Base-by-base conservation (phyloP, 2,113 vertebrate species). In the Pangasianodon gigas region DNA sequence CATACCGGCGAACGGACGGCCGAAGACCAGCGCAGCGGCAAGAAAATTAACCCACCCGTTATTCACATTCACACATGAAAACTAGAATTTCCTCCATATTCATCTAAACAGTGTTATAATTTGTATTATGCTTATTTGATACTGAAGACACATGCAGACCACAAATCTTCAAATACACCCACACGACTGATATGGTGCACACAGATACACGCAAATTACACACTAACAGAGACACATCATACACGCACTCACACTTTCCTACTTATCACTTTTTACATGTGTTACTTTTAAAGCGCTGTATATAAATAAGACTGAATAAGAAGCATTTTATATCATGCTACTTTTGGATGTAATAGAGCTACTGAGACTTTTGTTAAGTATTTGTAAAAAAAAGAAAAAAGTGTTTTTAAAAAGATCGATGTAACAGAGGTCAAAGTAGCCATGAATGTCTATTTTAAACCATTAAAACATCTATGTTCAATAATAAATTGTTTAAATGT, bases 1-100 rank as follows among this genome's bases (percentile, higher is more conserved):
- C 98, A 0, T 99, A 96, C 94, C 96, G 98, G 81, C 96, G 97
- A 0, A 91, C 95, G 16, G 98, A 99, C 11, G 95, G 93, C 0
- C 94, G 97, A 90, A 90, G 96, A 92, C 77, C 97, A 93, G 44
- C 96, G 89, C 95, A 97, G 96, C 77, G 96, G 84, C 96, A 48
- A 96, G 95, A 92, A 94, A 96, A 91, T 91, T 96, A 67, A 94
- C 95, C 92, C 89, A 91, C 37, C 95, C 94, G 10, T 83, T 2
- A 93, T 95, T 69, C 19, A 24, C 5, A 1, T 26, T 80, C 44
- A n/a, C 46, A 44, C 77, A 69, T 80, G 86, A 56, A 21, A 89
- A 16, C 95, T 11, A 74, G 81, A 41, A 41, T 41, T 4, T 24
- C 32, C 44, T 44, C 51, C 32, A 74, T 58, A 44, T 81, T 83